Evolutionary conservation across 2,888 invertebrate genomes (phyloP).

Genomic region (Nomada ferruginata): DNA sequence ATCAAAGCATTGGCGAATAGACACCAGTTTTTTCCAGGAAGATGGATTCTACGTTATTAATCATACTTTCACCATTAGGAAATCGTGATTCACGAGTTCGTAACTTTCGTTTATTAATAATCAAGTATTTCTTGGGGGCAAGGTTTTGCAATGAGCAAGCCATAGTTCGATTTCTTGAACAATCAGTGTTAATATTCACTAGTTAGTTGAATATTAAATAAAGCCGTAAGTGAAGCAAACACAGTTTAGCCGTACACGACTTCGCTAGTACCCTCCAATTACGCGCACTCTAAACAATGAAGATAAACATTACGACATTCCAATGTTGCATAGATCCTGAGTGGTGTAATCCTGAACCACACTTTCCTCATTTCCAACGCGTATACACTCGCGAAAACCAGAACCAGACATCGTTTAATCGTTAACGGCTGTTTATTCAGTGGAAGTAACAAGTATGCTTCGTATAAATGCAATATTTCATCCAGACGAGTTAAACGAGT

Average conservation of each 20-base stretch:
- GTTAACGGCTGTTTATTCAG: constrained; percentile 12
- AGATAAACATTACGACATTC: constrained; percentile 3
- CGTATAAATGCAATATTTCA: background rate
- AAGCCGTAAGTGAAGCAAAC: background rate
- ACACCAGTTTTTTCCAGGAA: background rate
- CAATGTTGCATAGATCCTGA: background rate
- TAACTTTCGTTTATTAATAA: too few relatives aligned
- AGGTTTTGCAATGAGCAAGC: too few relatives aligned
- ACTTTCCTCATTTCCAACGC: background rate
- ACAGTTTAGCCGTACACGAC: background rate
- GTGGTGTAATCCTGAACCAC: background rate
- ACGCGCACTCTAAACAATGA: constrained; percentile 1
- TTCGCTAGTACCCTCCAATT: constrained; percentile 10
- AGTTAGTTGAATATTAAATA: background rate
- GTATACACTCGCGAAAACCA: constrained; percentile 1
- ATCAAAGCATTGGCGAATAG: background rate
- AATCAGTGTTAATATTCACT: too few relatives aligned
- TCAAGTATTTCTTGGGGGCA: too few relatives aligned
- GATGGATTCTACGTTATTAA: background rate
- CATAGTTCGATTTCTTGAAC: too few relatives aligned
- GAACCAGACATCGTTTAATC: constrained; percentile 3
- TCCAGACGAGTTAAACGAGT: background rate
- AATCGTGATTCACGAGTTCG: too few relatives aligned
- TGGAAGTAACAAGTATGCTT: background rate
- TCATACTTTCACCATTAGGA: background rate